phyloP scores from a whole-genome alignment of 1,140 invertebrate species.

The Pteromalus puparum region DNA sequence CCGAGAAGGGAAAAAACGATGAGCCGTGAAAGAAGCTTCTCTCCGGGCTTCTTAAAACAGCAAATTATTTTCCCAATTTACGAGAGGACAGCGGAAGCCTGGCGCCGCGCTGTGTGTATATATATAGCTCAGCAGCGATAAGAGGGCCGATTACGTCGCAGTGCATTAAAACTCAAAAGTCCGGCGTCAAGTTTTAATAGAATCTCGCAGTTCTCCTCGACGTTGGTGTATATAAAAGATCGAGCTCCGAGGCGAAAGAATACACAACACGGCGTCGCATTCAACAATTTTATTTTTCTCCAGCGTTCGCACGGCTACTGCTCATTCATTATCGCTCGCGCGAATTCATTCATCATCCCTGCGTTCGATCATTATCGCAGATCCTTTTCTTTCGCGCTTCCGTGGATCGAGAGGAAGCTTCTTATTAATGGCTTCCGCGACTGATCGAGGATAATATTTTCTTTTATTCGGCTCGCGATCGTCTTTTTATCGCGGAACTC shows the following conservation, averaged over 20 bases:
- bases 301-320: too few relatives aligned
- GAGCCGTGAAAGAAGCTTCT: not conserved
- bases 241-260: slow-evolving; percentile 15
- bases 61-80: slow-evolving; percentile 69
- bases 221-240: slow-evolving; percentile 21
- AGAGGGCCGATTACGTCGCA: slow-evolving; percentile 67
- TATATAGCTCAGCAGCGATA: slow-evolving; percentile 57
- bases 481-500: not conserved
- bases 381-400: not conserved
- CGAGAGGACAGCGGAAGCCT: slow-evolving; percentile 55
- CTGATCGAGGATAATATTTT: slow-evolving; percentile 14
- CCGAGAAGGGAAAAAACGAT: slow-evolving; percentile 6
- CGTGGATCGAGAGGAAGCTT: not conserved
- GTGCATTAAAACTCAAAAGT: slow-evolving; percentile 69
- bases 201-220: slow-evolving; percentile 53
- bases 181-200: slow-evolving; percentile 67
- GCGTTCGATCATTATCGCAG: slow-evolving; percentile 35
- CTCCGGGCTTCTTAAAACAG: slow-evolving; percentile 59
- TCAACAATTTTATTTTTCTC: not conserved
- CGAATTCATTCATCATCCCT: slow-evolving; percentile 18
- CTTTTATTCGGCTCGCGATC: not conserved
- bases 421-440: slow-evolving; percentile 42
- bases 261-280: not conserved
- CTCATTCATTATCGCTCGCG: slow-evolving; percentile 22
- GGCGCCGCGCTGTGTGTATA: slow-evolving; percentile 48